Evolutionary conservation across 2,113 vertebrate genomes (phyloP), one percentile per base, ranked within the genome.

Genomic region (Turdus rufiventris): DNA sequence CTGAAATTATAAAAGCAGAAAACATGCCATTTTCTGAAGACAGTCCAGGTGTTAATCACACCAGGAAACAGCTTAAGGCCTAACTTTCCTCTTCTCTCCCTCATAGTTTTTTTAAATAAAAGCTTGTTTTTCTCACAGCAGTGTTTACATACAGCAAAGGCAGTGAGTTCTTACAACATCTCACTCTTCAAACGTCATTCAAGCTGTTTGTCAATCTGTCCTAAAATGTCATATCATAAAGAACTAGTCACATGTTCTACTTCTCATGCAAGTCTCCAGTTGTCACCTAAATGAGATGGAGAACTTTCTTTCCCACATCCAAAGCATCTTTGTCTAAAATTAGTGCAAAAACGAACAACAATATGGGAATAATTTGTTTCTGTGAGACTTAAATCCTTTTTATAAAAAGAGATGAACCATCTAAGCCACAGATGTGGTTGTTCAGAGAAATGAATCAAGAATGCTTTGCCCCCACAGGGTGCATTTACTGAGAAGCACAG

Each of bases 121-220:
- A 79, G 48, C 75, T 76, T 77, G 10, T 45, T 91, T 76, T 71
- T 34, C 48, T 87, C 50, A 19, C 25, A 84, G 61, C 31, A 71
- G 28, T 53, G 28, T 60, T 78, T 85, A 88, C 60, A 66, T 48
- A 75, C 33, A 91, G 75, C 36, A 58, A 62, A 70, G 40, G 74
- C 70, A 85, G 75, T 0, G 21, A 93, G 34, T 77, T 91, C 10
- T 47, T 38, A 36, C 40, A 82, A 48, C 66, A 79, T 38, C 68
- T 67, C 31, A 6, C 5, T 4, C 53, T 80, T 58, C 68, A 73
- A 70, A 86, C 77, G 78, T 54, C 79, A 67, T 48, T 92, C 92
- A 94, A 86, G 65, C 70, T 86, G 65, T 68, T 91, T 63, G 65
- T 63, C 85, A 93, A 60, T 88, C 86, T 90, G n/a, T 58, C 89